Evolutionary conservation across 2,797 vertebrate genomes (phyloP).

Genomic region (Loriculus beryllinus): DNA sequence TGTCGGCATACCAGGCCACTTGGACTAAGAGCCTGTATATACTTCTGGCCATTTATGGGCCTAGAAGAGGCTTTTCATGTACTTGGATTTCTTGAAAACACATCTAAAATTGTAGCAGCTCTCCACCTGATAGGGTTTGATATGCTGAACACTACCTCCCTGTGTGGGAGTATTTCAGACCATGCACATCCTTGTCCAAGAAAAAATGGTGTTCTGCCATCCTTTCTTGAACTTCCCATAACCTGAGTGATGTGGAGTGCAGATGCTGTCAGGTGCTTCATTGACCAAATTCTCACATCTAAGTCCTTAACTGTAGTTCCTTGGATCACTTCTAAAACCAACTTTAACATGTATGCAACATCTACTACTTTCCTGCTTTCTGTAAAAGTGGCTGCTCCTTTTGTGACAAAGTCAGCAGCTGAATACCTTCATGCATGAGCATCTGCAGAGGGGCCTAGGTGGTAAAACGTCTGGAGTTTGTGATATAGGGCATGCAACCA

Average conservation of each 20-base stretch:
- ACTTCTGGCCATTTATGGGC: background rate
- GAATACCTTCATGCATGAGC: background rate
- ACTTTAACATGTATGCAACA: background rate
- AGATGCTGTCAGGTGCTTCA: background rate
- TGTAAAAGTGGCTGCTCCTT: background rate
- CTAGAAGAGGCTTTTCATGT: background rate
- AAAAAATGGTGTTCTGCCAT: background rate
- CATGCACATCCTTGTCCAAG: background rate
- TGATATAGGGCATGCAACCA: background rate
- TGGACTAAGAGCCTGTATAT: background rate
- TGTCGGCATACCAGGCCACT: background rate
- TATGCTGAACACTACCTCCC: background rate
- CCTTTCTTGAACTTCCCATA: background rate
- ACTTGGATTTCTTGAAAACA: background rate
- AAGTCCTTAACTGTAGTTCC: background rate
- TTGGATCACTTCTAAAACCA: background rate
- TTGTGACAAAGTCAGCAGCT: background rate
- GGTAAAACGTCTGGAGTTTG: background rate
- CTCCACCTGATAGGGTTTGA: background rate
- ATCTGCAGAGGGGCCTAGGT: background rate
- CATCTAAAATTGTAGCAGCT: background rate
- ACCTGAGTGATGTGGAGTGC: fast-evolving
- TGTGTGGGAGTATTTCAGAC: background rate
- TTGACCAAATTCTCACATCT: background rate
- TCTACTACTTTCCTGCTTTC: background rate